Base-by-base conservation (phyloP, 2,888 invertebrate species). In the Neoitamus cyanurus region DNA sequence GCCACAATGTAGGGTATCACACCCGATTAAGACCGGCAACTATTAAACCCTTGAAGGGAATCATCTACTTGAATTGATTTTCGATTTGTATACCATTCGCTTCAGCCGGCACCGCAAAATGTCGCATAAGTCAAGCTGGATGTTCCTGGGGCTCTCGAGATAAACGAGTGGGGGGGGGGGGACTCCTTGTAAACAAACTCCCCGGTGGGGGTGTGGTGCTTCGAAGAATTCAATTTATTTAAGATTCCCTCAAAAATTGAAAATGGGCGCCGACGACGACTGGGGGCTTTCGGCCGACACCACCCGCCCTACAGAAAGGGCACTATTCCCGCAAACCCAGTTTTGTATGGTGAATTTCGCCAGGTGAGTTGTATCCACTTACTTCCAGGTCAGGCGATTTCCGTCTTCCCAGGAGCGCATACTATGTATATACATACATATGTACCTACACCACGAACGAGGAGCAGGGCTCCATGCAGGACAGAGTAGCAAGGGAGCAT, bases 351-450 rank as follows among this genome's bases (percentile, higher is more conserved):
- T 34, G 77, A 77, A 42, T 46, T 77, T 48, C 77, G 37, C 46
- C 77, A 46, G 77, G 30, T 77, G 77, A 77, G 46, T 77, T 77
- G 77, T 77, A 77, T 77, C 77, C 77, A 77, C 77, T 77, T 77
- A 77, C 46, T 77, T 77, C 77, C 77, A 77, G 77, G 77, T 77
- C 77, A 77, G 46, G 37, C 77, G 46, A 77, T 46, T 42, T 77
- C 30, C 37, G 28, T 46, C 30, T n/a, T 30, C 42, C 46, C 30
- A 28, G 25, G 25, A 42, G 42, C 42, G 11, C 42, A 42, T 6
- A 72, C n/a, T n/a, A n/a, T n/a, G n/a, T n/a, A n/a, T n/a, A n/a
- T n/a, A n/a, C n/a, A n/a, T n/a, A n/a, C n/a, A n/a, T n/a, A n/a
- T n/a, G n/a, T n/a, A n/a, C n/a, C n/a, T 30, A 34, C 25, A 20